Percentiles rank a stretch among this genome's conserved stretches.
Evolutionary conservation across 2,888 invertebrate species (phyloP).

Genomic region (Caenorhabditis becei): DNA sequence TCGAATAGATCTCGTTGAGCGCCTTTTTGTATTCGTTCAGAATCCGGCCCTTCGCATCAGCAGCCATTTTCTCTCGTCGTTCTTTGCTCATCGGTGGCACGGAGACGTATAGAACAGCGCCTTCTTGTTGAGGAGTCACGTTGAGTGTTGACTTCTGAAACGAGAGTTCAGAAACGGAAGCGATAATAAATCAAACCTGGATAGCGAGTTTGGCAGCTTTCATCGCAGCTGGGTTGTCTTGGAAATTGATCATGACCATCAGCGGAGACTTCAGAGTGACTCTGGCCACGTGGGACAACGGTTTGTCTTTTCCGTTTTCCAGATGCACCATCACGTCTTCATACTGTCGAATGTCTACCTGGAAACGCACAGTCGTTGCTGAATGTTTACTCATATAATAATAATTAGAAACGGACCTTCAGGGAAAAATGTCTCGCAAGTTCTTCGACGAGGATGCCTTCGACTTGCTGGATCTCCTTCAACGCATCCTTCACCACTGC

Average conservation of each 20-base stretch:
- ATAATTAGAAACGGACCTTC: slow-evolving; percentile 36
- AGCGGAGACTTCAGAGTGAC: slow-evolving; percentile 74
- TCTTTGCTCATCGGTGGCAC: slow-evolving; percentile 89
- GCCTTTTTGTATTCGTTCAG: slow-evolving; percentile 77
- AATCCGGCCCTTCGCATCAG: slow-evolving; percentile 87
- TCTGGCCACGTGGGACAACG: slow-evolving; percentile 71
- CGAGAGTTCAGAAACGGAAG: background rate
- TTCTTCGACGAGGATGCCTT: slow-evolving; percentile 58
- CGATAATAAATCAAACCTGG: slow-evolving; percentile 57
- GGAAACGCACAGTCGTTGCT: slow-evolving; percentile 16
- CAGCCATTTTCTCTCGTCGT: slow-evolving; percentile 91
- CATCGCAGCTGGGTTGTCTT: slow-evolving; percentile 77
- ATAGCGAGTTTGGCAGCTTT: slow-evolving; percentile 74
- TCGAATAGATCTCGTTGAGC: slow-evolving; percentile 82
- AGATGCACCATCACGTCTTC: slow-evolving; percentile 75
- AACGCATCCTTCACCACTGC: slow-evolving; percentile 55
- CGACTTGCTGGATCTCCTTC: slow-evolving; percentile 68
- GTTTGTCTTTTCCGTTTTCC: slow-evolving; percentile 74
- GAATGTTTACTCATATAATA: background rate
- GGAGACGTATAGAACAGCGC: slow-evolving; percentile 74
- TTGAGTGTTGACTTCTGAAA: slow-evolving; percentile 71
- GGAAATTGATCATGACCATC: slow-evolving; percentile 77
- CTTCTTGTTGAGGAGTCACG: slow-evolving; percentile 78
- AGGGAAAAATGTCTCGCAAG: slow-evolving; percentile 66
- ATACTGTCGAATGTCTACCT: slow-evolving; percentile 75